These are phyloP conservation scores for Caenorhabditis imperialis DNA, from an alignment of 2,888 invertebrate genomes.

Conservation along the genomic window DNA sequence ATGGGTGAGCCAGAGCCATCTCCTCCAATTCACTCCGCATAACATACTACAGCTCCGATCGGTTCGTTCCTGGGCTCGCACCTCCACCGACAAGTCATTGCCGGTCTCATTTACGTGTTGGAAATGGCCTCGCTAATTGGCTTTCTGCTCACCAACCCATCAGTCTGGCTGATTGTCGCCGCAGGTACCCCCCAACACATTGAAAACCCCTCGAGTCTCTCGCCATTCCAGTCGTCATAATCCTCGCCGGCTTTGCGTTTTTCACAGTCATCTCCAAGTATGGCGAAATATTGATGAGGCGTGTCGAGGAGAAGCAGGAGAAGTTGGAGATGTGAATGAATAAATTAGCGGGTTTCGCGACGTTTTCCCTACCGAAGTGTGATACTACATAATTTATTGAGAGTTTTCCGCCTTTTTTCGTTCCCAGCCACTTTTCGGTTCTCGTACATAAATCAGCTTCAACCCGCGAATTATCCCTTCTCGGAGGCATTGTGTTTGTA, in stretches of 20 bases:
- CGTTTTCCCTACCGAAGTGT: not conserved
- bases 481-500: not conserved
- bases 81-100: constrained; percentile 59
- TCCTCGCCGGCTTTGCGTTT: constrained; percentile 19
- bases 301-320: constrained; percentile 1
- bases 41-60: constrained; percentile 10
- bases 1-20: not conserved
- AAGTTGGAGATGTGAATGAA: constrained; percentile 11
- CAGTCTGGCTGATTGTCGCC: constrained; percentile 6
- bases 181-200: constrained; percentile 3
- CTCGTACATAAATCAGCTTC: not conserved
- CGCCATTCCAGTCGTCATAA: constrained; percentile 11
- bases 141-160: constrained; percentile 66
- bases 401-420: not conserved
- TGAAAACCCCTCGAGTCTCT: too few species aligned
- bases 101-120: constrained; percentile 67
- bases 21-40: too few species aligned
- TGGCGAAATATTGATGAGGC: constrained; percentile 8
- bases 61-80: constrained; percentile 25
- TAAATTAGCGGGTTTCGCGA: not conserved
- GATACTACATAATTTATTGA: constrained; percentile 2
- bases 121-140: constrained; percentile 65
- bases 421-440: constrained; percentile 8
- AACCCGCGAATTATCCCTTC: too few species aligned
- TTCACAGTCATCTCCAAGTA: constrained; percentile 14